Percentiles rank a stretch among this genome's conserved stretches.
Conservation (phyloP, 2,888 invertebrate species). For the Cosmia pyralina region DNA sequence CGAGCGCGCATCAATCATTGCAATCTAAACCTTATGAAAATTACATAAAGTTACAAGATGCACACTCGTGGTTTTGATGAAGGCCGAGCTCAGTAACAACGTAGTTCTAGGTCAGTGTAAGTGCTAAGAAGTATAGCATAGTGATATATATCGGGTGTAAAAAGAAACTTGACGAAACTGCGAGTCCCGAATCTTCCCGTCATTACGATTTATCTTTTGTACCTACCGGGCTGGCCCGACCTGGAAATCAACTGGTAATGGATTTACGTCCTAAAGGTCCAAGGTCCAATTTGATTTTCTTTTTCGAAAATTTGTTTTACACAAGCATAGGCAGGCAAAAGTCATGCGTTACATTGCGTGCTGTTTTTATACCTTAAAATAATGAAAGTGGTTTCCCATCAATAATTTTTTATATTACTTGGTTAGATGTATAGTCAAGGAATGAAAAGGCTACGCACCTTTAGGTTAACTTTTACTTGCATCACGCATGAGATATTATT, state of each 20-base stretch:
- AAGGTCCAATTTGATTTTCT: no score
- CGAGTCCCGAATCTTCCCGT: not conserved
- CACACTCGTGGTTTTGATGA: not conserved
- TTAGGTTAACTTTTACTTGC: not conserved
- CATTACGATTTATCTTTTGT: not conserved
- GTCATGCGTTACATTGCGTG: not conserved
- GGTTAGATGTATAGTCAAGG: not conserved
- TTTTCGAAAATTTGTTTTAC: no score
- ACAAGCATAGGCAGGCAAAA: no score
- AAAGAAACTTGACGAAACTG: constrained; percentile 3
- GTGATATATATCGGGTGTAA: constrained; percentile 15
- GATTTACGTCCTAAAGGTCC: not conserved
- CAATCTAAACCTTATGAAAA: constrained; percentile 3
- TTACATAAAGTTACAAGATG: not conserved
- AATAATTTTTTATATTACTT: not conserved
- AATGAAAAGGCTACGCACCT: not conserved
- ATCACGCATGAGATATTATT: not conserved
- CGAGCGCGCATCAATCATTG: not conserved
- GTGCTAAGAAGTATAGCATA: constrained; percentile 14
- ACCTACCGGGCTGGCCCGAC: no score
- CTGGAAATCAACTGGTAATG: not conserved
- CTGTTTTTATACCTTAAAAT: not conserved
- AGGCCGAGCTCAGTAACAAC: constrained; percentile 1
- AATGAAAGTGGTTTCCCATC: not conserved
- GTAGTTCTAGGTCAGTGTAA: not conserved